Evolutionary conservation across 2,113 vertebrate species (phyloP).

Genomic region (Illadopsis cleaveri): DNA sequence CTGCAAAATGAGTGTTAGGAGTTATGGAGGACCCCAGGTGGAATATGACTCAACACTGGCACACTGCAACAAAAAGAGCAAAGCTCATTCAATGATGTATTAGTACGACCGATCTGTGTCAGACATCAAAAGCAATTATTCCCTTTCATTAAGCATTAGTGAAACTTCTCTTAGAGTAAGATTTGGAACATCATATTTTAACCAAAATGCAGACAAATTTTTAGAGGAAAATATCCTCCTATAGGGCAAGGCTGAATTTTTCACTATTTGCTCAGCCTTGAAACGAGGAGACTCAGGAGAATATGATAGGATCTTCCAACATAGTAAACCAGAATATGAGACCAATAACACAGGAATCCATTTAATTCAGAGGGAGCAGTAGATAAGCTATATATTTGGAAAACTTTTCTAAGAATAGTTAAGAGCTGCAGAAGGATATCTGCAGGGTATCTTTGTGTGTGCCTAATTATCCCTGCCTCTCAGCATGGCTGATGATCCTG

Average conservation of each 20-base stretch:
- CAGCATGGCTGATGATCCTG: neutral
- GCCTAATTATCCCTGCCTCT: slow-evolving; percentile 17
- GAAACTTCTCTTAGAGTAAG: neutral
- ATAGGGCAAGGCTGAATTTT: neutral
- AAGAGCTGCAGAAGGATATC: slow-evolving; percentile 33
- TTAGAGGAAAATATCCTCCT: neutral
- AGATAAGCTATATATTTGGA: neutral
- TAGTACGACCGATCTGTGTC: neutral
- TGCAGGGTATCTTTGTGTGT: slow-evolving; percentile 24
- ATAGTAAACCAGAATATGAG: neutral
- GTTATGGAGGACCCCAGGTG: neutral
- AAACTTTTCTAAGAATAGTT: slow-evolving; percentile 11
- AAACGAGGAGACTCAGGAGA: neutral
- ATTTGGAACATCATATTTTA: neutral
- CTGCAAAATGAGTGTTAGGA: neutral
- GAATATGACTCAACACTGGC: slow-evolving; percentile 24
- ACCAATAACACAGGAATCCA: neutral
- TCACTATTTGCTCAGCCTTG: neutral
- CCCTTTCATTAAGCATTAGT: neutral
- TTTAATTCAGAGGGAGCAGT: neutral
- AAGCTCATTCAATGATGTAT: neutral
- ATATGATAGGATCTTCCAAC: neutral
- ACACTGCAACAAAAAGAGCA: neutral
- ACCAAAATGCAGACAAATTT: neutral
- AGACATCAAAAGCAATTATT: neutral